Evolutionary conservation across 2,888 invertebrate species (phyloP).

Genomic region (Catocala fraxini): DNA sequence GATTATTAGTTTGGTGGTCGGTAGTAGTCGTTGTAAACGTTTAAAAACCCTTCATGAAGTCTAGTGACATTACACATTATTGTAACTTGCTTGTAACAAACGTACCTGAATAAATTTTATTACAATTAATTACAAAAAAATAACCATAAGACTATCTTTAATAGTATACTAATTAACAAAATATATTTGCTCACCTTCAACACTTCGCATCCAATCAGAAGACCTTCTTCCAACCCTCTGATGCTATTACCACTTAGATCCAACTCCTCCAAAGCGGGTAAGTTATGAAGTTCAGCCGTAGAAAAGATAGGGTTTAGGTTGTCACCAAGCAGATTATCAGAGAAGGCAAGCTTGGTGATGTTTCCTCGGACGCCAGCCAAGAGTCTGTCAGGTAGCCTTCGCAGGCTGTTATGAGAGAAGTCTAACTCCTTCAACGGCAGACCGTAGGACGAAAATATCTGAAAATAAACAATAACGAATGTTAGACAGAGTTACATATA

Average conservation of each 20-base stretch:
- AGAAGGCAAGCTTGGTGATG: slow-evolving; percentile 90
- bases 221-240: slow-evolving; percentile 94
- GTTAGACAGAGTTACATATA: too few species aligned
- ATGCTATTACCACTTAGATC: slow-evolving; percentile 94
- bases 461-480: slow-evolving; percentile 46
- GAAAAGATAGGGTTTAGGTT: slow-evolving; percentile 97
- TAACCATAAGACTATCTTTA: too few species aligned
- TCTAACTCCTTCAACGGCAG: slow-evolving; percentile 93
- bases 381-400: slow-evolving; percentile 92
- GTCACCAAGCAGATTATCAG: slow-evolving; percentile 95
- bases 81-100: too few species aligned
- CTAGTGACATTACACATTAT: too few species aligned
- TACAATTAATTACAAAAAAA: too few species aligned
- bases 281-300: slow-evolving; percentile 93
- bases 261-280: slow-evolving; percentile 91
- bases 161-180: not conserved
- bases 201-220: slow-evolving; percentile 93
- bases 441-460: slow-evolving; percentile 91
- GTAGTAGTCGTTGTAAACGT: too few species aligned
- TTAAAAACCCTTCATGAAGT: too few species aligned
- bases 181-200: slow-evolving; percentile 86
- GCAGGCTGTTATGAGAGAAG: slow-evolving; percentile 93
- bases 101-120: too few species aligned
- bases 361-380: slow-evolving; percentile 90
- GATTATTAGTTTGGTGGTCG: too few species aligned